phyloP scores from a whole-genome alignment of 1,140 invertebrate genomes.

The Drosophila pseudoananassae region DNA sequence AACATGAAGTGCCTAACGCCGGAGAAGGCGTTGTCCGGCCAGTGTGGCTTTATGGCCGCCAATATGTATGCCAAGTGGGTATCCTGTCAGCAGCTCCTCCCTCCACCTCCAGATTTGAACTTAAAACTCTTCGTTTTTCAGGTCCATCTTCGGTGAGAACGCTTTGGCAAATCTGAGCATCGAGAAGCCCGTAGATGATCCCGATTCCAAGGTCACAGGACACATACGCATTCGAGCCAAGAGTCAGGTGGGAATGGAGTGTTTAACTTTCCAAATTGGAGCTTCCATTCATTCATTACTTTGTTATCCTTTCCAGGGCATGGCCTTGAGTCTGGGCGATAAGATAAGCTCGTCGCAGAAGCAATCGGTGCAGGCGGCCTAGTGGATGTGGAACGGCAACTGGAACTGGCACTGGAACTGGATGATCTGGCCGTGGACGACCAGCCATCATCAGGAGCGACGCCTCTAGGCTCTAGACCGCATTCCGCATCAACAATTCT shows the following conservation, averaged over 20 bases:
- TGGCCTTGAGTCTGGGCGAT: conserved; percentile 98
- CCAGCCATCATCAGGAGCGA: conserved; percentile 42
- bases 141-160: conserved; percentile 99
- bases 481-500: conserved; percentile 44
- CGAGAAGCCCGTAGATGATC: conserved; percentile 96
- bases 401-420: not conserved
- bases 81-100: too few species aligned
- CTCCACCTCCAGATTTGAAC: not conserved
- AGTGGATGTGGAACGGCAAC: conserved; percentile 42
- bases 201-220: conserved; percentile 95
- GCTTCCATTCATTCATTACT: not conserved
- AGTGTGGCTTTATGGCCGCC: conserved; percentile 99
- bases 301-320: conserved; percentile 88
- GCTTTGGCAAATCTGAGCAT: conserved; percentile 99
- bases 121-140: conserved; percentile 15
- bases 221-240: conserved; percentile 99
- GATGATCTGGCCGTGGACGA: conserved; percentile 28
- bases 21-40: conserved; percentile 96
- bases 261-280: not conserved
- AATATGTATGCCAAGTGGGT: conserved; percentile 95
- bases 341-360: conserved; percentile 98
- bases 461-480: conserved; percentile 38
- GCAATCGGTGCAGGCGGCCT: conserved; percentile 87
- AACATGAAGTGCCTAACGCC: conserved; percentile 99
- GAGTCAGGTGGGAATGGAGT: conserved; percentile 90